Evolutionary conservation across 1,140 invertebrate genomes (phyloP).

Genomic region (Panulirus ornatus): DNA sequence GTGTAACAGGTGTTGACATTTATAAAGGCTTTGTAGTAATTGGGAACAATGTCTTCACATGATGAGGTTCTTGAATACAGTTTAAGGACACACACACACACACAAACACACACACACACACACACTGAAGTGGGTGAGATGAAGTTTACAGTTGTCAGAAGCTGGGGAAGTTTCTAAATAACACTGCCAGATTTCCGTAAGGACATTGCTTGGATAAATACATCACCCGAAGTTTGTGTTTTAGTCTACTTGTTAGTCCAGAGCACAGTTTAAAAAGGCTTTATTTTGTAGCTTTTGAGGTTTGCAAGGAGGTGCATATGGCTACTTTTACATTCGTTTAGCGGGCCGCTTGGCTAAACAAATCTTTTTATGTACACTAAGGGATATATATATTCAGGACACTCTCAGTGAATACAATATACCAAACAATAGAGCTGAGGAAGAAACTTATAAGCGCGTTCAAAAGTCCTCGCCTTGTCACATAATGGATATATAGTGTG

Average conservation of each 20-base stretch:
- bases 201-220: not conserved
- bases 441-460: no score
- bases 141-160: not conserved
- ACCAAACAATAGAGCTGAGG: not conserved
- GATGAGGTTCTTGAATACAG: no score
- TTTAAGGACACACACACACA: no score
- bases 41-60: no score
- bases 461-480: no score
- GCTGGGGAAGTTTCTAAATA: not conserved
- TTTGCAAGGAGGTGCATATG: not conserved
- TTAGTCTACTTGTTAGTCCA: constrained; percentile 17
- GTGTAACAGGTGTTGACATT: no score
- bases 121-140: no score
- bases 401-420: not conserved
- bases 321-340: not conserved
- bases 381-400: constrained; percentile 2
- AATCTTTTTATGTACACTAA: not conserved
- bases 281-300: constrained; percentile 2
- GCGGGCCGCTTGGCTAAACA: not conserved
- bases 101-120: no score
- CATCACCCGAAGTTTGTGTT: constrained; percentile 16
- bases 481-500: no score
- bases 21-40: no score
- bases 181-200: not conserved
- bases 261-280: not conserved